These are phyloP conservation scores for Thalassoma bifasciatum DNA, from an alignment of 2,113 vertebrate species.

Conservation along the genomic window DNA sequence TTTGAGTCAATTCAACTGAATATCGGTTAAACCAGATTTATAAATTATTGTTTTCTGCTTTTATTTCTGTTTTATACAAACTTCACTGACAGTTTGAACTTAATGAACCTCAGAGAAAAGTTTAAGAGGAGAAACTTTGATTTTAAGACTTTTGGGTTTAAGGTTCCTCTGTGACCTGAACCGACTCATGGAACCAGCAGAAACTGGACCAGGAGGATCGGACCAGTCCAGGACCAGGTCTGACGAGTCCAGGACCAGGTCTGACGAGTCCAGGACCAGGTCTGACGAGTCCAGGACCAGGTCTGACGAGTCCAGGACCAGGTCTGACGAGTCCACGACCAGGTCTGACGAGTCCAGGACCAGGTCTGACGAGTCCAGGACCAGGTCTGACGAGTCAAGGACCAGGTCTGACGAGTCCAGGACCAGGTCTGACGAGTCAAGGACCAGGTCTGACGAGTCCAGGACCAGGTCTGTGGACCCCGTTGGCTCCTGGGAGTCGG, in stretches of 20 bases:
- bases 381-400: conserved; percentile 5
- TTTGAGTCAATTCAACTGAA: too few relatives aligned
- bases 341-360: conserved; percentile 4
- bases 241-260: conserved; percentile 22
- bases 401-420: conserved; percentile 22
- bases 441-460: conserved; percentile 23
- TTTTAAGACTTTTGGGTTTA: too few relatives aligned
- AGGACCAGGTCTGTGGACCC: conserved; percentile 2
- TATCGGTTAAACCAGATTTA: too few relatives aligned
- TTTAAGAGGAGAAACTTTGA: too few relatives aligned
- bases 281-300: conserved; percentile 30
- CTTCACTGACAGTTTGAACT: too few relatives aligned
- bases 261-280: neutral
- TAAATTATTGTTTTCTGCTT: too few relatives aligned
- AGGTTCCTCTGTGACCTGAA: neutral
- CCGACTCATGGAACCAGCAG: conserved; percentile 47
- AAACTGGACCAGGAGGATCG: neutral
- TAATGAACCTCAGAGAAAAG: too few relatives aligned
- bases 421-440: conserved; percentile 4
- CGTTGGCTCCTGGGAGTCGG: conserved; percentile 52
- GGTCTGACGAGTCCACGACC: conserved; percentile 26
- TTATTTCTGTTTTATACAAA: too few relatives aligned
- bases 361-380: conserved; percentile 25
- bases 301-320: neutral
- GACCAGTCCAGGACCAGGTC: conserved; percentile 8